Base-by-base conservation (phyloP, 2,888 invertebrate species). In the Andrena fulva region DNA sequence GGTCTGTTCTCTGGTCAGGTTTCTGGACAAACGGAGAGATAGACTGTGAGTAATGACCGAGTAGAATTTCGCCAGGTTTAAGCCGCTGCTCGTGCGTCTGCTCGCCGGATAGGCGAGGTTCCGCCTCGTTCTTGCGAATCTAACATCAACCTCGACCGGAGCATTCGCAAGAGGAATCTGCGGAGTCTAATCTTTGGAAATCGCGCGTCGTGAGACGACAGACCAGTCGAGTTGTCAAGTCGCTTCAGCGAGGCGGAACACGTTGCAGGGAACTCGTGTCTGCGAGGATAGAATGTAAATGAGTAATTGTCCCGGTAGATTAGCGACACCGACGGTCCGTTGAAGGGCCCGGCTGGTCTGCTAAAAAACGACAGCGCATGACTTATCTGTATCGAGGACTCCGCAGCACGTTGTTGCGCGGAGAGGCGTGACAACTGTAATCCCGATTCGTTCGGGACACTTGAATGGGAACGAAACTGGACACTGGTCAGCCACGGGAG, bases 311-410 rank as follows among this genome's bases (percentile, higher is more conserved):
- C 56, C 73, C 50, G 81, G 67, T 80, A 80, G 81, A 80, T 80
- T 80, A 80, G 81, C 67, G 81, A 71, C 80, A 66, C 20, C 20
- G 82, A 48, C 56, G 83, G 82, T 73, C 64, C 77, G 82, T 82
- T 69, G 72, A 48, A 59, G 80, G 62, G 42, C 62, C 50, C n/a
- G 62, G 42, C 42, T 5, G 12, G 42, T 73, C 68, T 24, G 31
- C 20, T 35, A 48, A 92, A 90, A 91, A 92, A 92, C 92, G 91
- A 91, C 84, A 82, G 81, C 82, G 76, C 91, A 92, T 93, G 93
- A 92, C 92, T 93, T 93, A 93, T 93, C 92, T 93, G 88, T 92
- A 93, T 93, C 92, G 91, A 90, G 91, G 87, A 85, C 82, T 85
- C 85, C 16, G 77, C 56, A 82, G 75, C 85, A 74, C 82, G 80